Percentiles rank a stretch among this genome's conserved stretches.
Evolutionary conservation across 2,113 vertebrate species (phyloP).

Genomic region (Paracanthobrama guichenoti): DNA sequence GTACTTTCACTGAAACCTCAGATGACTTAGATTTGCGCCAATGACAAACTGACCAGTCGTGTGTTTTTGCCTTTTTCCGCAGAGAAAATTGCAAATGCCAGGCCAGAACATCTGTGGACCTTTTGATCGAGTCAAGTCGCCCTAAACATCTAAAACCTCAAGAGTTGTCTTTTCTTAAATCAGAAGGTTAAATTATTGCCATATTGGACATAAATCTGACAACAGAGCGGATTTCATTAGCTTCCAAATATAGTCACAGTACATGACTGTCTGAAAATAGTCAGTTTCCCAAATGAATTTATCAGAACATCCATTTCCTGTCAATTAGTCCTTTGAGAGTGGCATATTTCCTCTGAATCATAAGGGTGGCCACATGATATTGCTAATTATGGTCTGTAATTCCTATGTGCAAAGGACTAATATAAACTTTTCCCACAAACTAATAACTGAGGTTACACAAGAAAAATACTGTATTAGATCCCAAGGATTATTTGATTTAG

Average conservation of each 20-base stretch:
- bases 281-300: neutral
- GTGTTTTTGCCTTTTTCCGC: neutral
- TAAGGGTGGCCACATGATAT: neutral
- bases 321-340: constrained; percentile 25
- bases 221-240: neutral
- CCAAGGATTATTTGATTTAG: neutral
- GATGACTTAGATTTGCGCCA: constrained; percentile 23
- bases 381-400: neutral
- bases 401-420: neutral
- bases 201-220: constrained; percentile 11
- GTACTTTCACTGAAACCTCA: constrained; percentile 7
- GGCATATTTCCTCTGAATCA: constrained; percentile 1
- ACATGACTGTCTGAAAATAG: constrained; percentile 1
- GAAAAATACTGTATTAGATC: neutral
- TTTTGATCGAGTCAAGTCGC: neutral
- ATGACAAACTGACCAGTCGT: constrained; percentile 35
- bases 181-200: constrained; percentile 5
- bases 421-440: neutral
- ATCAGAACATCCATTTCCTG: constrained; percentile 1
- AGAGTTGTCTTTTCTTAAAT: constrained; percentile 12
- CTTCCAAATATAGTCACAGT: constrained; percentile 10
- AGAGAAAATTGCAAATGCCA: neutral
- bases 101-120: constrained; percentile 12
- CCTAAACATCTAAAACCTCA: constrained; percentile 2
- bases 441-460: neutral